phyloP scores from a whole-genome alignment of 2,797 vertebrate genomes.

The Periophthalmus magnuspinnatus region DNA sequence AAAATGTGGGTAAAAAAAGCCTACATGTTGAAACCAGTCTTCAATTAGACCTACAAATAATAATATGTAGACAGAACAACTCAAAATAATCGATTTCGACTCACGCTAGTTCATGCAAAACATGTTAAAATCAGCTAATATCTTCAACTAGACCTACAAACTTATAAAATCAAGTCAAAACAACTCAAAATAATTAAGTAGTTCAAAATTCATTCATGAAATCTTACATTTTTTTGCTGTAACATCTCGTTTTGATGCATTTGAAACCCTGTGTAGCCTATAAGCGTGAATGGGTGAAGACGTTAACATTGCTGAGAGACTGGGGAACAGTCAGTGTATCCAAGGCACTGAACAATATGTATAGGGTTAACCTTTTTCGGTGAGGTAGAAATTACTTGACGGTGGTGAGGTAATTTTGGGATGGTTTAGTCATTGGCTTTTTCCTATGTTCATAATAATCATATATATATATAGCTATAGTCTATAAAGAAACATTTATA shows the following conservation, averaged over 20 bases:
- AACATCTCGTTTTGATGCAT: slow-evolving; percentile 31
- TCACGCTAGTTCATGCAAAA: no score
- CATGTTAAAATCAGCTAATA: no score
- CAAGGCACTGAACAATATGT: slow-evolving; percentile 74
- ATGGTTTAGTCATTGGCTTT: slow-evolving; percentile 66
- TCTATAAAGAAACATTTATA: slow-evolving; percentile 23
- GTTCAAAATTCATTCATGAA: background rate
- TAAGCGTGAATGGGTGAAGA: slow-evolving; percentile 23
- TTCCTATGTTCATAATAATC: slow-evolving; percentile 44
- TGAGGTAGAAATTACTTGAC: slow-evolving; percentile 70
- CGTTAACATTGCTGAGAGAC: slow-evolving; percentile 56
- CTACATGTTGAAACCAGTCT: background rate
- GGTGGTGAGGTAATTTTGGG: slow-evolving; percentile 60
- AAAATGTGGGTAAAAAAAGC: background rate
- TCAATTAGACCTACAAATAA: background rate
- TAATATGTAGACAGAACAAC: background rate
- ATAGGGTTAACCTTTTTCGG: slow-evolving; percentile 60
- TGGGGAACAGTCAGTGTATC: slow-evolving; percentile 65
- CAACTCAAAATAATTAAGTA: background rate
- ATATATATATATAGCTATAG: background rate
- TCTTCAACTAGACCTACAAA: background rate
- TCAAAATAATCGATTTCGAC: background rate
- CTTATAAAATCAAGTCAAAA: background rate
- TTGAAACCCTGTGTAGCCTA: slow-evolving; percentile 47
- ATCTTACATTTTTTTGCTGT: background rate